Conservation (phyloP, 2,113 vertebrate genomes). For the Rhynchopsitta pachyrhyncha region DNA sequence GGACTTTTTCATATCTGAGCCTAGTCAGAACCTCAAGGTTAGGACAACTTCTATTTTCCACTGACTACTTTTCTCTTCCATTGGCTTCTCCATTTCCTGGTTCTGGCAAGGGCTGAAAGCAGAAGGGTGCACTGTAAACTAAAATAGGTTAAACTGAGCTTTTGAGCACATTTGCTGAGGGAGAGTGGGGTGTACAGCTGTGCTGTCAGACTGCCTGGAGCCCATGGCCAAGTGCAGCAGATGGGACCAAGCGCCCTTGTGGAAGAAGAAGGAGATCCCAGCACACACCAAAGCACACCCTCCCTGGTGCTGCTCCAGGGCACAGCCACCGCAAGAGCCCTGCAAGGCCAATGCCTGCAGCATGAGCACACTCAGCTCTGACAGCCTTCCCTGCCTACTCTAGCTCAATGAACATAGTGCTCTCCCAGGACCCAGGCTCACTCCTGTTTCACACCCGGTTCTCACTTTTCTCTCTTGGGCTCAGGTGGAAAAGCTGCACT, state of each 20-base stretch:
- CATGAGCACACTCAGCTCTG: neutral
- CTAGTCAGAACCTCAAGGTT: neutral
- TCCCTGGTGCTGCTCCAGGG: neutral
- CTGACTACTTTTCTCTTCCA: neutral
- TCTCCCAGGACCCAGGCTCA: neutral
- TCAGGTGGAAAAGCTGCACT: neutral
- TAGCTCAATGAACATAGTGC: neutral
- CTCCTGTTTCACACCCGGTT: neutral
- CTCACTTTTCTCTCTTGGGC: neutral
- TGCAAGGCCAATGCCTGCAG: neutral
- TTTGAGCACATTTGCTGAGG: slow-evolving; percentile 8
- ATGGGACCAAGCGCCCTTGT: slow-evolving; percentile 25
- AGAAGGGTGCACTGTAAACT: neutral
- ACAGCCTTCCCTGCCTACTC: neutral
- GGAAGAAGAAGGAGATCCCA: neutral
- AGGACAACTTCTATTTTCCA: neutral
- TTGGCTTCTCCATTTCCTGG: neutral
- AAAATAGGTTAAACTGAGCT: slow-evolving; percentile 27
- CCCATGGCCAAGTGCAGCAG: neutral
- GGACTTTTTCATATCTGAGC: neutral
- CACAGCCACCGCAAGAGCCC: neutral
- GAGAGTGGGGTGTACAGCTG: slow-evolving; percentile 41
- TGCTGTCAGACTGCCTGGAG: slow-evolving; percentile 22
- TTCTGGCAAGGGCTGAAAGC: slow-evolving; percentile 30
- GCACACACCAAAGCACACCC: neutral